Evolutionary conservation across 2,113 vertebrate genomes (phyloP).

Genomic region (Pseudolaguvia tuberculata): DNA sequence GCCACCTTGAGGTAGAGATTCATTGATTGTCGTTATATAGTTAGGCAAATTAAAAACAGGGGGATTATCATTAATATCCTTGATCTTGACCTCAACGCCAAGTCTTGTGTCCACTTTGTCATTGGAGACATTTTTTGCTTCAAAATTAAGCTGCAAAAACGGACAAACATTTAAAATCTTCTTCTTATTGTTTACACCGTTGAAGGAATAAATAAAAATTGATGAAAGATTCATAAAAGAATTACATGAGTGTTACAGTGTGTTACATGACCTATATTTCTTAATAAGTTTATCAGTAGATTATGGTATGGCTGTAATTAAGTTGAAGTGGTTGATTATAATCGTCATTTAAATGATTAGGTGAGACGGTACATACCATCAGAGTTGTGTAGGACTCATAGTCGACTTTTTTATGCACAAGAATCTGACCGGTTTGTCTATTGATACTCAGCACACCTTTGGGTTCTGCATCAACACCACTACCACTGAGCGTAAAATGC

Average conservation of each 20-base stretch:
- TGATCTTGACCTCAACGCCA: slow-evolving; percentile 39
- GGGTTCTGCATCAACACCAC: slow-evolving; percentile 31
- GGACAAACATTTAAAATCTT: not conserved
- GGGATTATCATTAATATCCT: slow-evolving; percentile 44
- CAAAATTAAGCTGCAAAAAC: slow-evolving; percentile 21
- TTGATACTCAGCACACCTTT: slow-evolving; percentile 15
- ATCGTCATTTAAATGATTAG: not conserved
- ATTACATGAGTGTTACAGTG: not conserved
- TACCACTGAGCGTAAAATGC: not conserved
- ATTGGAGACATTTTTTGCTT: slow-evolving; percentile 25
- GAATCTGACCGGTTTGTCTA: not conserved
- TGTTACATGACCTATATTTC: not conserved
- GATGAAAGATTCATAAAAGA: not conserved
- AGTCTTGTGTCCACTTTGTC: slow-evolving; percentile 35
- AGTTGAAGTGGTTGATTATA: not conserved
- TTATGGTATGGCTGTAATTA: not conserved
- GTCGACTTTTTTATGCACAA: slow-evolving; percentile 29
- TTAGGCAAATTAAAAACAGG: slow-evolving; percentile 10
- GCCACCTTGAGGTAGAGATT: slow-evolving; percentile 41
- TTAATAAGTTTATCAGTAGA: not conserved
- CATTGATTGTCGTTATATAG: slow-evolving; percentile 15
- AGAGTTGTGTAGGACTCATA: slow-evolving; percentile 9
- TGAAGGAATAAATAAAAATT: not conserved
- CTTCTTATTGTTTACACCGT: not conserved
- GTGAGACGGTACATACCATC: slow-evolving; percentile 20